Evolutionary conservation across 2,797 vertebrate species (phyloP), one percentile per base, ranked within the genome.

Genomic region (Hirundo rustica): DNA sequence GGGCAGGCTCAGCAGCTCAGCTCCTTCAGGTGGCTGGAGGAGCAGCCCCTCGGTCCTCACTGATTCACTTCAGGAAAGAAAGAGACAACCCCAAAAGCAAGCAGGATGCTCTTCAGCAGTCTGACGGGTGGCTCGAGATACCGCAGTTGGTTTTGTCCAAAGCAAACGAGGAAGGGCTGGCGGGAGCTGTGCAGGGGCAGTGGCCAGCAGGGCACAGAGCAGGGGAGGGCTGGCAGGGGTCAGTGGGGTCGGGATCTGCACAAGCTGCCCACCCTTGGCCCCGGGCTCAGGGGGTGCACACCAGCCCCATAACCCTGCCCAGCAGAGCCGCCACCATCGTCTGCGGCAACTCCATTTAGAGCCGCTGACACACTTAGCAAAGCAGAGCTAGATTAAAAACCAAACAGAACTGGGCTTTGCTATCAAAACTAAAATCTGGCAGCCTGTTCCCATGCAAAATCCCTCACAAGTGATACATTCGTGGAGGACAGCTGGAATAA

Each of bases 401-500:
- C 47, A 85, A 90, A 67, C 26, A 55, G 64, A 95, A 66, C 3
- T 13, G 27, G 38, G 76, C 45, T 95, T 85, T 68, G 84, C 62
- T 82, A 92, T 91, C 83, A 90, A 60, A 92, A 68, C 65, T 61
- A 71, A 88, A 92, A 84, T 57, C 89, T 93, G 61, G 64, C 83
- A 95, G 88, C 45, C 42, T 45, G 75, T 73, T 95, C 73, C 53
- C 89, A 82, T 89, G 91, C 89, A 93, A 75, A 94, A 89, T 60
- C 93, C 89, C 64, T 78, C 92, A 73, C 2, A 26, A 85, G 72
- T 70, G 78, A 89, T 70, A 73, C 78, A 45, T 92, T 64, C 71
- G 73, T 90, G 65, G 83, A 96, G 81, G 78, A 93, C 93, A 96
- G 88, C 85, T 95, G 95, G 95, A 96, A 95, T 51, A 88, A 93